Base-by-base conservation (phyloP, 1,140 invertebrate species). In the Drosophila mojavensis region DNA sequence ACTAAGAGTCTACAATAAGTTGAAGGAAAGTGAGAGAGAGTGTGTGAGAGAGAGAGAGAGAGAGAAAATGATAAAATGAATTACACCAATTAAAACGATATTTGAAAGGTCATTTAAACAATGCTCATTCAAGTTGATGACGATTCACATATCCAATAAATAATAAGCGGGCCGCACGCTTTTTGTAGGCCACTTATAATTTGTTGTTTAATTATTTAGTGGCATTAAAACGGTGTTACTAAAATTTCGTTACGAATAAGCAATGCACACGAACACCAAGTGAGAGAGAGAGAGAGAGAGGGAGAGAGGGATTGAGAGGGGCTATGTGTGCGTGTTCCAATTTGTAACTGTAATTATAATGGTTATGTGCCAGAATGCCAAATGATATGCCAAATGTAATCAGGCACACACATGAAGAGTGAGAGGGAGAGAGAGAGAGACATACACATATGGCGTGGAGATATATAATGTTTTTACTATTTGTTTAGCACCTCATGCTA, bases 291-390 rank as follows among this genome's bases (percentile, higher is more conserved):
- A 24, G 47, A 6, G 2, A 39, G 36, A 13, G 36, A 39, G 36
- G 3, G 36, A 11, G 36, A 39, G 50, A 43, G 15, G 20, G 41
- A n/a, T 15, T 26, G 30, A 28, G 43, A 43, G 10, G 13, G n/a
- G 33, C 6, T 17, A 24, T 36, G 13, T 64, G 30, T 55, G 39
- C 51, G 55, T 73, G 59, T 26, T 58, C 30, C 45, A 51, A 55
- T 77, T 67, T 39, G 66, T 41, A 62, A 70, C 72, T 66, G 72
- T 75, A 78, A 78, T 78, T 78, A 75, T 75, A 70, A 75, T 66
- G 66, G 71, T 50, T 70, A 45, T 74, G 39, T 10, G 54, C 61
- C 68, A 66, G 61, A 36, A 47, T 54, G 48, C 39, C 30, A 58
- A 48, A 69, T 60, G 48, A 61, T 62, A 43, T 50, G 72, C 47